Conservation (phyloP, 2,797 vertebrate genomes). For the Tauraco hartlaubi region DNA sequence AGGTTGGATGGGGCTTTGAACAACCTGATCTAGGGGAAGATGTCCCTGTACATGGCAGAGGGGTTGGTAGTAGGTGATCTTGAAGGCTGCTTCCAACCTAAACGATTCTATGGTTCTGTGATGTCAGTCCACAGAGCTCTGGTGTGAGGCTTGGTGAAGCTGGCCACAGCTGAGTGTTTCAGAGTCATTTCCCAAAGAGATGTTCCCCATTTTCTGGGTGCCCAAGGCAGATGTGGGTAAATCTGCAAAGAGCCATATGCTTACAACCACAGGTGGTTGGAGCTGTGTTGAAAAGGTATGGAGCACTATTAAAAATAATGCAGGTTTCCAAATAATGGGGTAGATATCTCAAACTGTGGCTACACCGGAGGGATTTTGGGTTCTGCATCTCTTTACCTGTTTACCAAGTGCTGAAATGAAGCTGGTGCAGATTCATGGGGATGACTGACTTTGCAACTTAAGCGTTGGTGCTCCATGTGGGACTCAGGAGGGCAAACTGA, state of each 20-base stretch:
- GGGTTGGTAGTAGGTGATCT: too few relatives aligned
- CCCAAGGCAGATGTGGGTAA: not conserved
- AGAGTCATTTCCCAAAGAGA: not conserved
- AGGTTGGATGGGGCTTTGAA: too few relatives aligned
- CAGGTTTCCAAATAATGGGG: not conserved
- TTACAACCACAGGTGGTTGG: not conserved
- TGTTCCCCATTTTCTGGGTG: not conserved
- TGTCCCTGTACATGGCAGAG: too few relatives aligned
- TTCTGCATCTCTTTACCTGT: not conserved
- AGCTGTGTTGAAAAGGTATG: fast-evolving
- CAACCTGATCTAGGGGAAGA: too few relatives aligned
- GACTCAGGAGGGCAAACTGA: not conserved
- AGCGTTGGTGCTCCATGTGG: not conserved
- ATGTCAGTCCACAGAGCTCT: not conserved
- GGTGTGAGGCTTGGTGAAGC: not conserved
- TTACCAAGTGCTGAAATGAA: not conserved
- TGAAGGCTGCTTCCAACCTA: too few relatives aligned
- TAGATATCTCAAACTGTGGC: not conserved
- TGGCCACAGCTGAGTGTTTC: not conserved
- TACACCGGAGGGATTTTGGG: not conserved
- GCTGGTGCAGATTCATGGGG: not conserved
- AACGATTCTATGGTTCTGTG: too few relatives aligned
- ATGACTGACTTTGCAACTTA: not conserved
- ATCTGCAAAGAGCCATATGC: not conserved
- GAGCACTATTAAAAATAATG: not conserved